Evolutionary conservation across 2,797 vertebrate species (phyloP).

Genomic region (Vespertilio murinus): DNA sequence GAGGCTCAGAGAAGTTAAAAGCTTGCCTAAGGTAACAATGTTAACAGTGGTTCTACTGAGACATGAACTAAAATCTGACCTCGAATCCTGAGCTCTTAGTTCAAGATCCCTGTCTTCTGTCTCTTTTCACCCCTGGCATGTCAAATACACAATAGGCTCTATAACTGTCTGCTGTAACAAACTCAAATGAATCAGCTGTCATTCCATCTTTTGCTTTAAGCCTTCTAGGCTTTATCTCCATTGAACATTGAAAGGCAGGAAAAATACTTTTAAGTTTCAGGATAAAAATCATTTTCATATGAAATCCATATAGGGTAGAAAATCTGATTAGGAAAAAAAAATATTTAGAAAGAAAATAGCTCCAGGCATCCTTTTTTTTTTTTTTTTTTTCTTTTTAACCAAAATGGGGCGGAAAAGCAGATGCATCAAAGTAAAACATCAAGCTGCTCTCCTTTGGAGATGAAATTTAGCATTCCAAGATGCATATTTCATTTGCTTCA

Average conservation of each 20-base stretch:
- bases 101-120: not conserved
- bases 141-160: not conserved
- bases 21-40: not conserved
- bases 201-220: constrained; percentile 43
- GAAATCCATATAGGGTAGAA: constrained; percentile 52
- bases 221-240: constrained; percentile 17
- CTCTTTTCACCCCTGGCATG: not conserved
- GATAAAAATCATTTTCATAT: constrained; percentile 66
- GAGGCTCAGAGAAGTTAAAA: not conserved
- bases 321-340: constrained; percentile 65
- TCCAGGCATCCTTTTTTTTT: constrained; percentile 67
- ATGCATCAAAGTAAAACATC: constrained; percentile 52
- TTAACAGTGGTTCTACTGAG: not conserved
- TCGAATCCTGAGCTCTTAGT: not conserved
- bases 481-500: constrained; percentile 50
- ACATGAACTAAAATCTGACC: not conserved
- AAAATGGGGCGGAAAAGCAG: not conserved
- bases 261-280: constrained; percentile 59
- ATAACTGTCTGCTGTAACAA: not conserved
- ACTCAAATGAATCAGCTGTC: constrained; percentile 37
- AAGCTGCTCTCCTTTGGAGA: not conserved
- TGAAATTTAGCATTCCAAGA: constrained; percentile 40
- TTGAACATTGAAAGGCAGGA: not conserved
- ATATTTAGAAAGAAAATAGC: constrained; percentile 63
- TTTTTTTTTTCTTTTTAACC: constrained; percentile 71